Percentiles rank a stretch among this genome's conserved stretches.
These are phyloP conservation scores for Ammospiza caudacuta DNA, from an alignment of 2,113 vertebrate genomes.

Conservation along the genomic window DNA sequence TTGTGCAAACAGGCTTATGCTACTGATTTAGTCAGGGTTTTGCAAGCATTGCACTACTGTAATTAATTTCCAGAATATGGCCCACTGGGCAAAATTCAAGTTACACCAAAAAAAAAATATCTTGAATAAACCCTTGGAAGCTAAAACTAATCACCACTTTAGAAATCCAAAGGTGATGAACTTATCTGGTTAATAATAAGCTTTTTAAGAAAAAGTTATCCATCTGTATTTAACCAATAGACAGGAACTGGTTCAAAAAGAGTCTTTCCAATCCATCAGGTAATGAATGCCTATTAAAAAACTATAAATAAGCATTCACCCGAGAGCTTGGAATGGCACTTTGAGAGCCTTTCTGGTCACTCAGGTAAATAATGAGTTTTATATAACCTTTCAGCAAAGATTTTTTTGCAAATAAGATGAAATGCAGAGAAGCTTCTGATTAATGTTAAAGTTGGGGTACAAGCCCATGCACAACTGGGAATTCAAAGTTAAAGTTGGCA, in stretches of 20 bases:
- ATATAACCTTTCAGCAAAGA: constrained; percentile 61
- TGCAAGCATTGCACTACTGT: not conserved
- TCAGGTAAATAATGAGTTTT: constrained; percentile 70
- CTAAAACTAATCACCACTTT: constrained; percentile 32
- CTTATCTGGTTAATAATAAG: constrained; percentile 21
- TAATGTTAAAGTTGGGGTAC: constrained; percentile 51
- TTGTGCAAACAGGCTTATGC: not conserved
- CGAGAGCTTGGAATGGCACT: constrained; percentile 57
- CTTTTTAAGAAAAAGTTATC: constrained; percentile 51
- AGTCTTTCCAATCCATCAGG: constrained; percentile 50
- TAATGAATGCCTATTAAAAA: constrained; percentile 66
- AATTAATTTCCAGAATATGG: constrained; percentile 21
- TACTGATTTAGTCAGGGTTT: not conserved
- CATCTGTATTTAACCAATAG: constrained; percentile 31
- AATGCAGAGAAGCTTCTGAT: constrained; percentile 53
- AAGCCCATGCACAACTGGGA: not conserved
- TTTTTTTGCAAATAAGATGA: constrained; percentile 59
- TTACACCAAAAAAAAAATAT: not conserved
- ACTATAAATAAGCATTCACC: constrained; percentile 69
- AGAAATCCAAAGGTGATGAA: constrained; percentile 32
- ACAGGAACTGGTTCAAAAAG: constrained; percentile 22
- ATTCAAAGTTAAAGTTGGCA: constrained; percentile 11
- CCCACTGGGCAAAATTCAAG: constrained; percentile 17
- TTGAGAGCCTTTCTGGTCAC: constrained; percentile 65
- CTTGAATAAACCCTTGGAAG: constrained; percentile 34